Percentiles rank a stretch among this genome's conserved stretches.
Conservation (phyloP, 2,797 vertebrate genomes). For the Crocodylus rhombifer region DNA sequence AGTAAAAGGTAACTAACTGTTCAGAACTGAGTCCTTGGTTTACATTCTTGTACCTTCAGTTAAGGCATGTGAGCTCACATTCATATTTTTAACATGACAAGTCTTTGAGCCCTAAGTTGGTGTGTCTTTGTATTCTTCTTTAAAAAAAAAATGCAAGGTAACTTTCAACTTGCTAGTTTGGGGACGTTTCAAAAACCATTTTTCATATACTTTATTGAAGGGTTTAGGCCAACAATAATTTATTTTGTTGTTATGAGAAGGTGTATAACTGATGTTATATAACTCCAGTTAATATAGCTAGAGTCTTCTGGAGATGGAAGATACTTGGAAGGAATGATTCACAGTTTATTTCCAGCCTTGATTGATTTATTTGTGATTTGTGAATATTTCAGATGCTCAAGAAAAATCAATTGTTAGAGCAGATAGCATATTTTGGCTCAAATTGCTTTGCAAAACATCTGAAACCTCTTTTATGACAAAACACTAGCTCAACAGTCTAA, state of each 20-base stretch:
- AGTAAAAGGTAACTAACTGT: neutral
- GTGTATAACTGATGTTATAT: neutral
- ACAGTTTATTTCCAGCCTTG: slow-evolving; percentile 30
- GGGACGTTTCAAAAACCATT: neutral
- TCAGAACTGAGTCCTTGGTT: neutral
- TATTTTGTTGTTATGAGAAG: neutral
- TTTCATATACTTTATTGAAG: neutral
- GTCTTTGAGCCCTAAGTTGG: neutral
- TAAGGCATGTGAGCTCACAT: neutral
- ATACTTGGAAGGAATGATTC: slow-evolving; percentile 30
- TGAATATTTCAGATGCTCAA: neutral
- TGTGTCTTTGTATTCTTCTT: no score
- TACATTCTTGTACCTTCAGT: neutral
- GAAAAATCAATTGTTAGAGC: slow-evolving; percentile 27
- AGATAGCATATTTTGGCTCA: slow-evolving; percentile 19
- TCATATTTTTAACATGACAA: neutral
- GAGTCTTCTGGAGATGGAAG: neutral
- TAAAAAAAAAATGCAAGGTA: no score
- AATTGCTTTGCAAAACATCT: neutral
- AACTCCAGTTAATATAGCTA: neutral
- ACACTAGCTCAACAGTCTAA: neutral
- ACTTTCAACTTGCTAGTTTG: neutral
- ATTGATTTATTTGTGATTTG: neutral
- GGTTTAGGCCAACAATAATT: neutral
- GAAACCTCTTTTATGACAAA: neutral